Evolutionary conservation across 1,140 invertebrate genomes (phyloP).

Genomic region (Chlorops oryzae): DNA sequence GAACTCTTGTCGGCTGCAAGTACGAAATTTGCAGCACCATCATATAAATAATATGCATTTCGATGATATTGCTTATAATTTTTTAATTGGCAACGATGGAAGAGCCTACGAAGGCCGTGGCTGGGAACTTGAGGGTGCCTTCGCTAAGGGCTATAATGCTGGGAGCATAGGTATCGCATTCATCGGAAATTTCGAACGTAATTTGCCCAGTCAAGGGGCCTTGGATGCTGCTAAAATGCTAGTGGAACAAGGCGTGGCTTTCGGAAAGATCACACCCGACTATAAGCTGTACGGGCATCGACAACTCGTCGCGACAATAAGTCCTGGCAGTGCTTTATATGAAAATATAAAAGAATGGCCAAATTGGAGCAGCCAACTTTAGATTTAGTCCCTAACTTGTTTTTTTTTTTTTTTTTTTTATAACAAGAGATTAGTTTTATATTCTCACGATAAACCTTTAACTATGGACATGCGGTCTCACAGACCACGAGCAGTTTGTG

Average conservation of each 20-base stretch:
- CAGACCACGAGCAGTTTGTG: too few species aligned
- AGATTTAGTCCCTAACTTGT: too few species aligned
- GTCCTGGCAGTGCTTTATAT: slow-evolving; percentile 57
- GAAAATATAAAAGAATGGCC: slow-evolving; percentile 56
- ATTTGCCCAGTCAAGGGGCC: slow-evolving; percentile 50
- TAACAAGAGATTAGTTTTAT: too few species aligned
- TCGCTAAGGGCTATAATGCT: slow-evolving; percentile 55
- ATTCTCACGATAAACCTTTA: too few species aligned
- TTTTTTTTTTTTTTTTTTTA: too few species aligned
- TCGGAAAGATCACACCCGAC: slow-evolving; percentile 50
- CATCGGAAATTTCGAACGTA: slow-evolving; percentile 50
- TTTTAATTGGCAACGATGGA: slow-evolving; percentile 62
- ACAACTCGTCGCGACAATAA: slow-evolving; percentile 55
- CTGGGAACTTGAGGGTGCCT: slow-evolving; percentile 53
- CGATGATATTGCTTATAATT: slow-evolving; percentile 58
- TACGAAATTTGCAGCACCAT: slow-evolving; percentile 51
- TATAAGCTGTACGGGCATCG: slow-evolving; percentile 60
- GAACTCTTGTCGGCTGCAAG: slow-evolving; percentile 20
- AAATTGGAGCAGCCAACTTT: slow-evolving; percentile 45
- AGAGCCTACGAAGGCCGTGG: slow-evolving; percentile 59
- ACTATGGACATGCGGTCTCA: too few species aligned
- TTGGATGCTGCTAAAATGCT: slow-evolving; percentile 52
- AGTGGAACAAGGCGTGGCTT: slow-evolving; percentile 53
- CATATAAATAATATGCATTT: slow-evolving; percentile 50
- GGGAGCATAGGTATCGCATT: slow-evolving; percentile 55